phyloP scores from a whole-genome alignment of 1,140 invertebrate genomes.

The Lepidostoma basale region DNA sequence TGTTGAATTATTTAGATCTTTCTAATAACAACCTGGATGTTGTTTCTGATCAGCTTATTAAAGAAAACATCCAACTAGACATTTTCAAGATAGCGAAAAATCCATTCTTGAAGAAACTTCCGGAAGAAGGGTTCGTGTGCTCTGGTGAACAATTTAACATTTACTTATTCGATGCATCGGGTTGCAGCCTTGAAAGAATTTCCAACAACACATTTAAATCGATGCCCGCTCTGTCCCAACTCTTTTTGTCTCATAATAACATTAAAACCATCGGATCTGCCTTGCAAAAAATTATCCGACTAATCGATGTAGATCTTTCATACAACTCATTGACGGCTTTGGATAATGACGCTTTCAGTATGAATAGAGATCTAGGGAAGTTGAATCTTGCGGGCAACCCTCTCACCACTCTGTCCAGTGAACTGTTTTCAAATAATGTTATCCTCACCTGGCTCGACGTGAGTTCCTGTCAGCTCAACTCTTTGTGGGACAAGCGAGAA shows the following conservation, averaged over 20 bases:
- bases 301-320: slow-evolving; percentile 72
- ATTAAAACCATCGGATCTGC: slow-evolving; percentile 60
- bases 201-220: slow-evolving; percentile 67
- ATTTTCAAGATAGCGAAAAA: slow-evolving; percentile 71
- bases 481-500: slow-evolving; percentile 66
- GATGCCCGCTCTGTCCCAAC: slow-evolving; percentile 67
- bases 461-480: slow-evolving; percentile 67
- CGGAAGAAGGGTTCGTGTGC: slow-evolving; percentile 63
- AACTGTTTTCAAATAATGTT: slow-evolving; percentile 66
- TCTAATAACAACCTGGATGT: slow-evolving; percentile 70
- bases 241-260: slow-evolving; percentile 70
- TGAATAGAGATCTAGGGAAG: slow-evolving; percentile 67
- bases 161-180: slow-evolving; percentile 70
- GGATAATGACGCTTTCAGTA: slow-evolving; percentile 65
- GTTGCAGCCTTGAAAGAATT: slow-evolving; percentile 68
- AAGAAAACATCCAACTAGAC: slow-evolving; percentile 69
- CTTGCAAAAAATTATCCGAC: slow-evolving; percentile 60
- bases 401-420: slow-evolving; percentile 67
- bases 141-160: slow-evolving; percentile 65
- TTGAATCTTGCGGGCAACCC: slow-evolving; percentile 74
- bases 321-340: slow-evolving; percentile 66
- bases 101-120: slow-evolving; percentile 65
- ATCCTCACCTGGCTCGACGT: slow-evolving; percentile 66
- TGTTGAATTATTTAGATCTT: slow-evolving; percentile 69
- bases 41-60: slow-evolving; percentile 68